phyloP scores from a whole-genome alignment of 2,113 vertebrate species.

The Promerops cafer region DNA sequence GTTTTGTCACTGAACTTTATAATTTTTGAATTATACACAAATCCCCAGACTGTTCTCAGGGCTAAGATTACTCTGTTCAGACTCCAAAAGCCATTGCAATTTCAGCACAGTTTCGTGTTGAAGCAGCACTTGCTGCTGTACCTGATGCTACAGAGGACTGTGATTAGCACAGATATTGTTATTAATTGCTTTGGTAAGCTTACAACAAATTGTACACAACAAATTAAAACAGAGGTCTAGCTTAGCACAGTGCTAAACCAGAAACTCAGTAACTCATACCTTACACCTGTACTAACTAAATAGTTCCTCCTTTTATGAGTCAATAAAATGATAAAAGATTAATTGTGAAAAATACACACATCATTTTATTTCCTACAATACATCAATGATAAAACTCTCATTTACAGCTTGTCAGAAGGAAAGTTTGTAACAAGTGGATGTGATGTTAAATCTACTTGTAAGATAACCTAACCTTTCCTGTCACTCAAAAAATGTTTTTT shows the following conservation, averaged over 20 bases:
- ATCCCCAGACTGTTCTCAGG: neutral
- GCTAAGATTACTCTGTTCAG: neutral
- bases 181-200: neutral
- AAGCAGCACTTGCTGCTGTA: neutral
- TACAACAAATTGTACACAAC: accelerated
- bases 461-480: neutral
- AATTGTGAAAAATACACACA: neutral
- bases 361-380: neutral
- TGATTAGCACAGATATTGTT: neutral
- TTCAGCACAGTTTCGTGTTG: neutral
- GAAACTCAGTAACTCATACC: neutral
- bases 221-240: neutral
- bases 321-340: neutral
- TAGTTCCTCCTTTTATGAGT: neutral
- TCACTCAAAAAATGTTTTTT: constrained; percentile 10
- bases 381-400: neutral
- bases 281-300: neutral
- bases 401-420: neutral
- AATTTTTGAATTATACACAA: neutral
- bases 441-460: neutral
- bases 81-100: neutral
- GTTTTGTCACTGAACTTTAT: neutral
- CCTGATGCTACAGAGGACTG: neutral
- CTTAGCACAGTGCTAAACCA: neutral
- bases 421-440: neutral